Conservation (phyloP, 2,888 invertebrate species). For the Epinotia bilunana region DNA sequence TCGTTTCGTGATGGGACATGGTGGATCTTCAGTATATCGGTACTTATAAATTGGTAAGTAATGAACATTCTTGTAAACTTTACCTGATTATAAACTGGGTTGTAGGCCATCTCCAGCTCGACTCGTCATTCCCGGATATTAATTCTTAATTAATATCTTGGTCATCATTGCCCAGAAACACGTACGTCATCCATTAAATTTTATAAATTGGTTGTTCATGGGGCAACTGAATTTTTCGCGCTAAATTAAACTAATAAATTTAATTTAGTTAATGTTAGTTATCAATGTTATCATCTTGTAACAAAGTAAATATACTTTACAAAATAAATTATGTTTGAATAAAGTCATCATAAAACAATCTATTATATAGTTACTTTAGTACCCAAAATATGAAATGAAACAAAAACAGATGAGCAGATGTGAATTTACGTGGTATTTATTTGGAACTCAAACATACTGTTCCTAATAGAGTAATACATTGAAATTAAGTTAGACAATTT, state of each 20-base stretch:
- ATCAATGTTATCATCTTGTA: too few relatives aligned
- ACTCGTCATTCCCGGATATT: conserved; percentile 10
- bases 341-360: not conserved
- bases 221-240: conserved; percentile 13
- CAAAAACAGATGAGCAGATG: not conserved
- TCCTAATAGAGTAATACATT: not conserved
- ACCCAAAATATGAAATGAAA: not conserved
- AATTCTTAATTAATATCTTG: conserved; percentile 22
- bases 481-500: not conserved
- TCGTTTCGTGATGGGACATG: too few relatives aligned
- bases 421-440: not conserved
- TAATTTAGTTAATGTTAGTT: too few relatives aligned
- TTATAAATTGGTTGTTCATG: conserved; percentile 10
- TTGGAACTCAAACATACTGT: not conserved
- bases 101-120: conserved; percentile 14
- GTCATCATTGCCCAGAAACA: conserved; percentile 2
- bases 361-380: too few relatives aligned
- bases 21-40: too few relatives aligned
- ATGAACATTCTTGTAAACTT: too few relatives aligned
- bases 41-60: not conserved
- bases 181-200: too few relatives aligned
- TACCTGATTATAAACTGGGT: too few relatives aligned
- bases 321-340: too few relatives aligned
- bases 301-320: too few relatives aligned
- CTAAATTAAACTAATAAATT: conserved; percentile 19